Evolutionary conservation across 2,113 vertebrate genomes (phyloP).

Genomic region (Lates calcarifer): DNA sequence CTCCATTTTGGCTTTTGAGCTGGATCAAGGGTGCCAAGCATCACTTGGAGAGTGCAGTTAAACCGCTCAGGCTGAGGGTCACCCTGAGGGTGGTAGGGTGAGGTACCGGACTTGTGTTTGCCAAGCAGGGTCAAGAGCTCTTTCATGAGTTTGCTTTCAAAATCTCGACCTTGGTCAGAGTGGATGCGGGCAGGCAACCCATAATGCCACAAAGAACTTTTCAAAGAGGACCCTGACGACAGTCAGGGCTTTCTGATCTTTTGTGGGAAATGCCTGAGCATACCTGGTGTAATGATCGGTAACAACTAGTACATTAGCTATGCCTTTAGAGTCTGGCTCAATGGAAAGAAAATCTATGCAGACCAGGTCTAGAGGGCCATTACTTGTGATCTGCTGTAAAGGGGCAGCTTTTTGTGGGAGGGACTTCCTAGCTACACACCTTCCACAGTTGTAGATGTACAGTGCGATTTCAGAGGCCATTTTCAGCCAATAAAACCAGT

Average conservation of each 20-base stretch:
- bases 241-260: not conserved
- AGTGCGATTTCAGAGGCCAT: too few species aligned
- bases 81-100: not conserved
- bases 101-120: not conserved
- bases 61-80: slow-evolving; percentile 31
- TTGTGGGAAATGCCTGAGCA: slow-evolving; percentile 9
- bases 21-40: slow-evolving; percentile 10
- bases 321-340: not conserved
- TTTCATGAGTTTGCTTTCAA: not conserved
- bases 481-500: too few species aligned
- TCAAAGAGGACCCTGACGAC: not conserved
- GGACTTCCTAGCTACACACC: too few species aligned
- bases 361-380: not conserved
- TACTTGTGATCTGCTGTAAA: not conserved
- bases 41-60: not conserved
- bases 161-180: slow-evolving; percentile 14
- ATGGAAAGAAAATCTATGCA: slow-evolving; percentile 12
- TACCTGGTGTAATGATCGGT: slow-evolving; percentile 8
- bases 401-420: not conserved
- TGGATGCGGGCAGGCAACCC: slow-evolving; percentile 15
- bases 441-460: too few species aligned
- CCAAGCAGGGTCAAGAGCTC: not conserved
- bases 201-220: slow-evolving; percentile 11
- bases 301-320: not conserved
- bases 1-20: not conserved